phyloP scores from a whole-genome alignment of 2,113 vertebrate genomes.

The Coryphaenoides rupestris region DNA sequence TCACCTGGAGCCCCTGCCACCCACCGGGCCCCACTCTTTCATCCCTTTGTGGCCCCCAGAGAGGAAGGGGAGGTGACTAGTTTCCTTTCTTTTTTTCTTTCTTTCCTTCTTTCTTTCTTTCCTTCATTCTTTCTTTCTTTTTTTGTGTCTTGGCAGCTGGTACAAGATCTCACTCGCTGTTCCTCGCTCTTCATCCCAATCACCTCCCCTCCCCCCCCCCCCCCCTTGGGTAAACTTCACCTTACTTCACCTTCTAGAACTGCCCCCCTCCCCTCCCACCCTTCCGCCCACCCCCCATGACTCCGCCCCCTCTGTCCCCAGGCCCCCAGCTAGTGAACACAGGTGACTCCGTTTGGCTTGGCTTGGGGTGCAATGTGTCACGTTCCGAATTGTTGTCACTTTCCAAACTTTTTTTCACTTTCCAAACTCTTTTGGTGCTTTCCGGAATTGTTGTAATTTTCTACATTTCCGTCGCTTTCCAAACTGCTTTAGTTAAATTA shows the following conservation, averaged over 20 bases:
- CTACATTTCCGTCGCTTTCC: too few relatives aligned
- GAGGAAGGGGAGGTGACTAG: slow-evolving; percentile 51
- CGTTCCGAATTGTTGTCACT: too few relatives aligned
- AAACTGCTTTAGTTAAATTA: too few relatives aligned
- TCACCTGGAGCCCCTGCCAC: slow-evolving; percentile 73
- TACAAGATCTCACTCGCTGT: slow-evolving; percentile 38
- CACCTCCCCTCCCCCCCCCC: not conserved
- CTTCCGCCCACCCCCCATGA: not conserved
- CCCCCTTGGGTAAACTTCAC: slow-evolving; percentile 3
- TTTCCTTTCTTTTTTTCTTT: slow-evolving; percentile 20
- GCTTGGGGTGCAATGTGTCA: too few relatives aligned
- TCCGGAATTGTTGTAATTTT: too few relatives aligned
- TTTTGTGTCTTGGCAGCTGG: slow-evolving; percentile 66
- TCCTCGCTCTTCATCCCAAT: not conserved
- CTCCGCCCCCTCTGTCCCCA: not conserved
- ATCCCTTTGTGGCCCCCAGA: slow-evolving; percentile 63
- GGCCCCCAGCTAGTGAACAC: not conserved
- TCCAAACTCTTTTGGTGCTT: too few relatives aligned
- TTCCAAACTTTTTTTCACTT: too few relatives aligned
- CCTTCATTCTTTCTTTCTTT: not conserved
- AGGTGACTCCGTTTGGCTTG: not conserved
- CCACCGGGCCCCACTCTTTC: slow-evolving; percentile 68
- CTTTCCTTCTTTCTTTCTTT: not conserved
- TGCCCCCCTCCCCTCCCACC: too few relatives aligned
- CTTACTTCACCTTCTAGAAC: slow-evolving; percentile 8